Evolutionary conservation across 2,113 vertebrate species (phyloP).

Genomic region (Ptilonorhynchus violaceus): DNA sequence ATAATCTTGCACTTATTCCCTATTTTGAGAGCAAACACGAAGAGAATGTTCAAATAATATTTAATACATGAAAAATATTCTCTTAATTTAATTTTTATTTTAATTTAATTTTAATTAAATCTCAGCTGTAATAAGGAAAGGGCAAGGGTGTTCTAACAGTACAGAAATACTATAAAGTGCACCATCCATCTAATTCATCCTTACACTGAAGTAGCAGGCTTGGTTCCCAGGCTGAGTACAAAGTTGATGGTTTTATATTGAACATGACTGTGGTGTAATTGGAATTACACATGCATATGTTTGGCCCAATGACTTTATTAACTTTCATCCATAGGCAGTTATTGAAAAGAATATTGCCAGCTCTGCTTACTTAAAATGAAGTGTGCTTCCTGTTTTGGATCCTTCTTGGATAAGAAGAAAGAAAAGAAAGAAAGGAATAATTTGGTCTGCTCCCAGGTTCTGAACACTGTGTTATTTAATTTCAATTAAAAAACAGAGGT

Average conservation of each 20-base stretch:
- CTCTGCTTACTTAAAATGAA: slow-evolving; percentile 19
- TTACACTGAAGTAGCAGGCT: neutral
- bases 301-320: slow-evolving; percentile 47
- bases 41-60: slow-evolving; percentile 26
- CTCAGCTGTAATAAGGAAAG: neutral
- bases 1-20: slow-evolving; percentile 1
- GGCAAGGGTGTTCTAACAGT: neutral
- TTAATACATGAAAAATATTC: slow-evolving; percentile 12
- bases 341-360: slow-evolving; percentile 26
- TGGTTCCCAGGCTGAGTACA: neutral
- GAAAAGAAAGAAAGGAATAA: neutral
- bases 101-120: slow-evolving; percentile 56
- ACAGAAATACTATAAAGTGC: neutral
- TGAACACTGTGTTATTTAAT: neutral
- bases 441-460: neutral
- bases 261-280: slow-evolving; percentile 14
- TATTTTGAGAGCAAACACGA: slow-evolving; percentile 33
- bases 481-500: neutral
- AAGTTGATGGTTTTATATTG: slow-evolving; percentile 16
- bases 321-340: slow-evolving; percentile 11
- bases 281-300: slow-evolving; percentile 27
- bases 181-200: neutral
- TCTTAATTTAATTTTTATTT: slow-evolving; percentile 40
- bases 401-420: neutral
- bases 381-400: neutral